Conservation (phyloP, 2,113 vertebrate species). For the Chamaetylas fuelleborni region DNA sequence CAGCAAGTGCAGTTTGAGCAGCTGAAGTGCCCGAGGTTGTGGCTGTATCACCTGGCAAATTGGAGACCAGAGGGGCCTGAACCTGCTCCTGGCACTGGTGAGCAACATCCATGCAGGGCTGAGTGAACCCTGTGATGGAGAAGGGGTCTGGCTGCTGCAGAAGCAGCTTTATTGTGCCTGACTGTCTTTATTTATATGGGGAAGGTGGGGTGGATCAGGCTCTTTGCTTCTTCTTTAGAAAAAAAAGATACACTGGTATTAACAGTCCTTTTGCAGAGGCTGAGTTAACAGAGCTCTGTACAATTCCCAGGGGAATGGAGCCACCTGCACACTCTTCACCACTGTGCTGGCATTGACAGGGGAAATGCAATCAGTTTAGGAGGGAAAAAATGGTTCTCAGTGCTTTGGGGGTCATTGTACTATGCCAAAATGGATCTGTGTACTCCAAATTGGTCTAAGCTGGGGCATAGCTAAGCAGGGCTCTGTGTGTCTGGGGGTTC, state of each 20-base stretch:
- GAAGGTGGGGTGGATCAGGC: not conserved
- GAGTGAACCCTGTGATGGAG: not conserved
- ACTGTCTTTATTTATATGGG: not conserved
- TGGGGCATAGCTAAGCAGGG: not conserved
- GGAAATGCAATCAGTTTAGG: not conserved
- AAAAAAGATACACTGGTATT: not conserved
- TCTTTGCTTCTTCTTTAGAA: not conserved
- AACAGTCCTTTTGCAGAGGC: not conserved
- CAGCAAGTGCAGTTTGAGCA: too few species aligned
- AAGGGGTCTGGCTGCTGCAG: not conserved
- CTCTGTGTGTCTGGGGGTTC: not conserved
- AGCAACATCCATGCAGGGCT: rapidly evolving
- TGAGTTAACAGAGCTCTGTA: not conserved
- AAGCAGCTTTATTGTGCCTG: not conserved
- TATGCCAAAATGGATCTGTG: not conserved
- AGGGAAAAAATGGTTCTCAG: not conserved
- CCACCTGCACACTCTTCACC: not conserved
- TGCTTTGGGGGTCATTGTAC: not conserved
- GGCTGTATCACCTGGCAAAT: not conserved
- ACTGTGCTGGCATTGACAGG: not conserved
- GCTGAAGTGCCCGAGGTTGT: not conserved
- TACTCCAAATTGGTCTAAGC: not conserved
- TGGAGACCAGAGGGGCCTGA: not conserved
- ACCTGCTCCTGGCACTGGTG: not conserved
- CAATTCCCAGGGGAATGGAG: not conserved